Evolutionary conservation across 2,888 invertebrate species (phyloP), one percentile per base, ranked within the genome.

Genomic region (Dyspetes luteomarginatus): DNA sequence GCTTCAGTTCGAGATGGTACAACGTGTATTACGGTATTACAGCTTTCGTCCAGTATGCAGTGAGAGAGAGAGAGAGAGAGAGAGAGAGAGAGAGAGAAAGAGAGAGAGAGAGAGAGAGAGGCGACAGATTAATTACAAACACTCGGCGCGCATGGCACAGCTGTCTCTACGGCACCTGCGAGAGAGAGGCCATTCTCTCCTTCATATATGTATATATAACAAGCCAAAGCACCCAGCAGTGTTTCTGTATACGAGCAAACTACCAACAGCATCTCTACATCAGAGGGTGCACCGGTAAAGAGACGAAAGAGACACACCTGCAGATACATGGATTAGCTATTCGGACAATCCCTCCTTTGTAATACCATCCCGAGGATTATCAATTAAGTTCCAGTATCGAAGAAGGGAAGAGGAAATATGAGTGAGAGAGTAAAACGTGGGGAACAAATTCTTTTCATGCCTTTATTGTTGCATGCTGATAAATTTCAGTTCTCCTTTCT

Each of bases 241-340:
- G 26, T 22, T 56, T 15, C 24, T n/a, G n/a, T 30, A 30, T 28
- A 56, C 41, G 75, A 56, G 60, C 30, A 24, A 26, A 36, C 65
- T 26, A 52, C 41, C 58, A 62, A 58, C 43, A 67, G 19, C 41
- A 62, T 72, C 36, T 52, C 56, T 36, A 36, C 48, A 69, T 48
- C 72, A 60, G 41, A 41, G 56, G 69, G 28, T 22, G 9, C 50
- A 12, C 30, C 7, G 50, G 24, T 15, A 12, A 24, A 26, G n/a
- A 30, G 22, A 24, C 50, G 56, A 48, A 15, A 48, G 48, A 48
- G 48, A 22, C 60, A 28, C 81, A 81, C 77, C 81, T 81, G 81
- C 81, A 73, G 77, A 77, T 77, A n/a, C n/a, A 81, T 81, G 81
- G 81, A 81, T 81, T 81, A 77, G 77, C 30, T 77, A 81, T 76